A percentile compares a stretch with the other conserved stretches of the same genome.
These are phyloP conservation scores for Malacosoma neustria DNA, from an alignment of 2,888 invertebrate species.

Conservation along the genomic window DNA sequence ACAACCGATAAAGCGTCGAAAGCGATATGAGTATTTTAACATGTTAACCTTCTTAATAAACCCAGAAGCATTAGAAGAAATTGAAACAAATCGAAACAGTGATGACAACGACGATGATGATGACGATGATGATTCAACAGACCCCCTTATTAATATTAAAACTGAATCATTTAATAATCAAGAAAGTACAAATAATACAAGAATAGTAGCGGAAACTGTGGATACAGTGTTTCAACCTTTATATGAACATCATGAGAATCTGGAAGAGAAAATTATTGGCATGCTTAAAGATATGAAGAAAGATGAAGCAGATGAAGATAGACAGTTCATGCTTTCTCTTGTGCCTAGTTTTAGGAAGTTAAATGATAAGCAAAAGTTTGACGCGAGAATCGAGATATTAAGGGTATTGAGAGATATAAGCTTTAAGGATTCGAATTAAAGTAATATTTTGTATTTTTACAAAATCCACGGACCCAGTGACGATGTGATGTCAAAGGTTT, in stretches of 20 bases:
- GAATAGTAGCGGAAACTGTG: slow-evolving; percentile 6
- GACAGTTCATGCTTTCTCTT: slow-evolving; percentile 40
- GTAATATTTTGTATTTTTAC: no score
- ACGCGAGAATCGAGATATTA: slow-evolving; percentile 42
- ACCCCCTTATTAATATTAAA: slow-evolving; percentile 23
- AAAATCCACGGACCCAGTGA: no score
- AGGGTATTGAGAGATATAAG: slow-evolving; percentile 33
- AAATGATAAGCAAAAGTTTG: slow-evolving; percentile 34
- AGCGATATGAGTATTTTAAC: slow-evolving; percentile 37
- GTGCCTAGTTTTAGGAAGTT: slow-evolving; percentile 40
- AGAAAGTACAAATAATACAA: slow-evolving; percentile 5
- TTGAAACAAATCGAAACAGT: slow-evolving; percentile 6
- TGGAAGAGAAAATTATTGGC: slow-evolving; percentile 30
- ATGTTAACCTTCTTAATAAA: slow-evolving; percentile 28
- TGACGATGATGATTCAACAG: slow-evolving; percentile 15
- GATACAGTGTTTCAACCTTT: slow-evolving; percentile 11
- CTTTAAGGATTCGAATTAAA: slow-evolving; percentile 23
- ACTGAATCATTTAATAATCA: slow-evolving; percentile 15
- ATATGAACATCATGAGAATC: slow-evolving; percentile 19
- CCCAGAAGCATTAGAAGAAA: slow-evolving; percentile 12
- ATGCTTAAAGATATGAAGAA: slow-evolving; percentile 28
- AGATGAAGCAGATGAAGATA: slow-evolving; percentile 39
- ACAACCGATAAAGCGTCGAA: slow-evolving; percentile 25
- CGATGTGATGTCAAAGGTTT: no score
- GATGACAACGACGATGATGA: slow-evolving; percentile 12